Conservation (phyloP, 2,113 vertebrate species). For the Vimba vimba region DNA sequence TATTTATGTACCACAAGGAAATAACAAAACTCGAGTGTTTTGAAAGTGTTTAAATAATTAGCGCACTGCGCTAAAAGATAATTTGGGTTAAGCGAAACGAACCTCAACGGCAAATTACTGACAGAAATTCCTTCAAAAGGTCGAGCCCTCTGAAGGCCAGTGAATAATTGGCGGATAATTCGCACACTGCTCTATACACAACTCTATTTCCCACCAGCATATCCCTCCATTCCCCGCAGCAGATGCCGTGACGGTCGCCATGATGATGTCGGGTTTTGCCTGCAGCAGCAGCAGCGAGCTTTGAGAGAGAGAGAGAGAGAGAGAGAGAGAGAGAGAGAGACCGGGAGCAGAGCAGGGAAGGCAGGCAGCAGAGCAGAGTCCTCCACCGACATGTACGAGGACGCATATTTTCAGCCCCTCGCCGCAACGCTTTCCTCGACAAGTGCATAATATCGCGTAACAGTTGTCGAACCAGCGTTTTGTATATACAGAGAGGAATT, state of each 20-base stretch:
- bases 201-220: conserved; percentile 46
- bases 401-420: conserved; percentile 56
- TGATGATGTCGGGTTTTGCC: conserved; percentile 78
- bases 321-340: conserved; percentile 20
- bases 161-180: background rate
- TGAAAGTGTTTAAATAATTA: background rate
- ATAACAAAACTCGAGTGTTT: background rate
- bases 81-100: background rate
- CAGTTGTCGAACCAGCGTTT: conserved; percentile 37
- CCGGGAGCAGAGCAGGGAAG: conserved; percentile 68
- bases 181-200: background rate
- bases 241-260: conserved; percentile 73
- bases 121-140: background rate
- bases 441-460: conserved; percentile 35
- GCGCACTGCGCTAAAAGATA: background rate
- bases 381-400: conserved; percentile 67
- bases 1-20: background rate
- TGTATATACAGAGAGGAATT: conserved; percentile 67
- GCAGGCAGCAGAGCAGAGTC: conserved; percentile 54
- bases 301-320: background rate
- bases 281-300: conserved; percentile 65
- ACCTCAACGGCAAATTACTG: background rate
- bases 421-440: conserved; percentile 50
- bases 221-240: conserved; percentile 62
- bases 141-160: conserved; percentile 6